Evolutionary conservation across 1,140 invertebrate genomes (phyloP).

Genomic region (Ctenoplectra terminalis): DNA sequence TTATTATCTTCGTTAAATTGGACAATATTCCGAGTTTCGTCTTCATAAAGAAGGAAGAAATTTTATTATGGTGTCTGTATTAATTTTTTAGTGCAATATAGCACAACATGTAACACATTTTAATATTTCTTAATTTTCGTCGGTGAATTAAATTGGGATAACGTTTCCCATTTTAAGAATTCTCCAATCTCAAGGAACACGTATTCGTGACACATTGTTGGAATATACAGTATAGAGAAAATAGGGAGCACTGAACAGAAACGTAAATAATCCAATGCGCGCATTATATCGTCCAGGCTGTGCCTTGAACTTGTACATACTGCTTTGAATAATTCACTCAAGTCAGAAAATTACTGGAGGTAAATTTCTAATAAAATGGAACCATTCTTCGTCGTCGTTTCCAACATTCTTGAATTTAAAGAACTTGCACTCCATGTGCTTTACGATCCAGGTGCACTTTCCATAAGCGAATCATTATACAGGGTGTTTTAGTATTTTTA

Average conservation of each 20-base stretch:
- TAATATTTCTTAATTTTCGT: not conserved
- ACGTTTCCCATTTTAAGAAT: not conserved
- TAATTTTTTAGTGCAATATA: too few species aligned
- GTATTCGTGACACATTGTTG: constrained; percentile 35
- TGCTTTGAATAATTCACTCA: not conserved
- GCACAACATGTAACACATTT: not conserved
- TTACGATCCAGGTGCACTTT: not conserved
- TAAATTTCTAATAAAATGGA: constrained; percentile 6
- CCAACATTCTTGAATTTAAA: not conserved
- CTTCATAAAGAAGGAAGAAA: too few species aligned
- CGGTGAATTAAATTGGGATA: not conserved
- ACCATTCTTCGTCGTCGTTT: not conserved
- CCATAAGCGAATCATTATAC: not conserved
- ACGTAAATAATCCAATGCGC: constrained; percentile 54
- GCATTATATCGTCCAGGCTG: constrained; percentile 46
- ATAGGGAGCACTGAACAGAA: constrained; percentile 17
- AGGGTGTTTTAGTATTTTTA: not conserved
- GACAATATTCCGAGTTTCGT: too few species aligned
- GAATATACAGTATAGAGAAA: constrained; percentile 52
- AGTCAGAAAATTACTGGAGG: not conserved
- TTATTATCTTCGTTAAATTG: too few species aligned
- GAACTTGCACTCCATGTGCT: not conserved
- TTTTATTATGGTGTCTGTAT: too few species aligned
- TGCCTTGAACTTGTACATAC: constrained; percentile 25
- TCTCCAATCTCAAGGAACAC: constrained; percentile 14